Base-by-base conservation (phyloP, 2,113 vertebrate species). In the Miniopterus natalensis region DNA sequence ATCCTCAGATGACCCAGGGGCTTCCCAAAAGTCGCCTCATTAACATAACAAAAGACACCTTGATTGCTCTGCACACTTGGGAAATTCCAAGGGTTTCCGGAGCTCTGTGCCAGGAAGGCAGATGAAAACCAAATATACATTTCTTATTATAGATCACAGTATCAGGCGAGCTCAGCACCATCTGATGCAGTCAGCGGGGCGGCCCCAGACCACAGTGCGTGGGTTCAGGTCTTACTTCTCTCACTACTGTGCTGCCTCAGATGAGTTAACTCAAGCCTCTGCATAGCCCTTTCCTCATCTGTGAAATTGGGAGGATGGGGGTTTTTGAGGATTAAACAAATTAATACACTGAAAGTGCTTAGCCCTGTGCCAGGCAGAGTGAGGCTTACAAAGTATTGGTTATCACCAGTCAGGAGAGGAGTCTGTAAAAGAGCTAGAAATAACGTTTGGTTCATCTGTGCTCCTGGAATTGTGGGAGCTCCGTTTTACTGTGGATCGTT, bases 101-200 rank as follows among this genome's bases (percentile, higher is more conserved):
- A 75, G 17, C 31, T 75, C 29, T 66, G 51, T 42, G 59, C 36
- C 57, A 31, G 68, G 17, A 89, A 74, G 57, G 85, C 11, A 88
- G 66, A 81, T 55, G 49, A 57, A 89, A 40, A 55, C 1, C 27
- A 81, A 81, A 83, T 25, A 53, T 49, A 29, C n/a, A 15, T 73
- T 73, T 80, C 29, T 90, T 73, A 20, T 25, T n/a, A n/a, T 59
- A 40, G 15, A n/a, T 65, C 65, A 53, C n/a, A 53, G 2, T n/a
- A 36, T 81, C 75, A 42, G 53, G 29, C 75, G 45, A 18, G 10
- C 65, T 71, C 17, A 36, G 29, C 47, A 17, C 21, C 65, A 13
- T 23, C 0, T 0, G 31, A 4, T 42, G 2, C 1, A 2, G 2
- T 65, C 3, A 40, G 13, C 6, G 8, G 79, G 1, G 15, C 17